phyloP scores from a whole-genome alignment of 2,113 vertebrate genomes.

The Gymnogyps californianus region DNA sequence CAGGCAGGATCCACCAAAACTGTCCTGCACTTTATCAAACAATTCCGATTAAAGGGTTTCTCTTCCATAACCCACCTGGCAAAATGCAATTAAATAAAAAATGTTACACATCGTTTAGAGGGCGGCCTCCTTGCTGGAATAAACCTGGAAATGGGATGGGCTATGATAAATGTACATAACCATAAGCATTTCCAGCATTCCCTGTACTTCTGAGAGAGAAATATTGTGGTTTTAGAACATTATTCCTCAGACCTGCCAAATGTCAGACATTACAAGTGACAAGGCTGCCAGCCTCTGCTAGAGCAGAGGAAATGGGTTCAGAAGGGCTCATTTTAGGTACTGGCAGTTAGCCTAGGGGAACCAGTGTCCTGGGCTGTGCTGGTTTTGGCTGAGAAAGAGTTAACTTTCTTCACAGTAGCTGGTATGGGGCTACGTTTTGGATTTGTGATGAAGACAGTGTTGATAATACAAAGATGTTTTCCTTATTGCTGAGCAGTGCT shows the following conservation, averaged over 20 bases:
- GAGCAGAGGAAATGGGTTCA: neutral
- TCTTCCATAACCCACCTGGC: neutral
- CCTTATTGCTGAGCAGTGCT: too few species aligned
- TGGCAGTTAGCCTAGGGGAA: neutral
- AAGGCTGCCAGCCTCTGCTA: neutral
- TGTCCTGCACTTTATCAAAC: neutral
- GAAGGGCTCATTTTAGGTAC: neutral
- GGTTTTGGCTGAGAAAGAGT: too few species aligned
- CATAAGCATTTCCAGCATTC: neutral
- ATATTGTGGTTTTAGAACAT: neutral
- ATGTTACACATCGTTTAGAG: fast-evolving
- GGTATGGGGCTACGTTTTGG: too few species aligned
- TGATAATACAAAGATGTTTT: too few species aligned
- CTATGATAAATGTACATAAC: neutral
- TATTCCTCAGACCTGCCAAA: neutral
- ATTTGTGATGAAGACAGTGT: too few species aligned
- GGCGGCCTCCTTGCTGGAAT: neutral
- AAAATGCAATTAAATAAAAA: neutral
- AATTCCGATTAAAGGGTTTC: neutral
- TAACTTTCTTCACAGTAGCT: too few species aligned
- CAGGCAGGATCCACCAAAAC: neutral
- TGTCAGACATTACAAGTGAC: neutral
- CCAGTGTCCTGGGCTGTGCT: neutral
- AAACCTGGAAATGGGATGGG: neutral
- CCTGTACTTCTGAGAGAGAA: neutral